Percentiles rank a stretch among this genome's conserved stretches.
These are phyloP conservation scores for Nomada lathburiana DNA, from an alignment of 2,888 invertebrate genomes.

Conservation along the genomic window DNA sequence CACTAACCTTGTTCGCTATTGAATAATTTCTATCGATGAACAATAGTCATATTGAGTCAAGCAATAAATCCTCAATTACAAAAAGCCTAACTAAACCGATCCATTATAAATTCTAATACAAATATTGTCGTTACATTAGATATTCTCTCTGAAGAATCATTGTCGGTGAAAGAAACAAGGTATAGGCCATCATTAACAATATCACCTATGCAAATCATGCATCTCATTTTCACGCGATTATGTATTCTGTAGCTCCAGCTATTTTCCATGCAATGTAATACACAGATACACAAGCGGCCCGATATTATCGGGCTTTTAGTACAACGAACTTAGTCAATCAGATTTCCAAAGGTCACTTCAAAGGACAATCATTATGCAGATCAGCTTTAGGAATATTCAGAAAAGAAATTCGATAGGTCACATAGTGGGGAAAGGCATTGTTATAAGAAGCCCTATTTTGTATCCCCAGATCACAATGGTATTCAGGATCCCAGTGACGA, in stretches of 20 bases:
- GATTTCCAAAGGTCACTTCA: constrained; percentile 26
- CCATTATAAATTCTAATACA: too few species aligned
- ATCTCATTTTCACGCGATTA: constrained; percentile 8
- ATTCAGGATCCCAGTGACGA: neutral
- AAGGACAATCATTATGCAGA: constrained; percentile 23
- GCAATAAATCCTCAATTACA: too few species aligned
- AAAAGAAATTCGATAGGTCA: neutral
- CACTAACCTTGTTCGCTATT: too few species aligned
- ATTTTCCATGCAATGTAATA: neutral
- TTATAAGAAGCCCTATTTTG: constrained; percentile 62
- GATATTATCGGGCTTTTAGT: neutral
- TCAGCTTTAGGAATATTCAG: constrained; percentile 37
- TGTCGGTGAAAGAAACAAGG: neutral
- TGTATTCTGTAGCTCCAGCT: too few species aligned
- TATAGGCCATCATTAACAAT: neutral
- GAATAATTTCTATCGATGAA: too few species aligned
- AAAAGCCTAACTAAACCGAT: too few species aligned
- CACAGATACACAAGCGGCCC: neutral
- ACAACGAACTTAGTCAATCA: neutral
- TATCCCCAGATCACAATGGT: constrained; percentile 17
- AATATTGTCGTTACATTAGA: too few species aligned
- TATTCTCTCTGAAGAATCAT: too few species aligned
- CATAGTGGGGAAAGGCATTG: constrained; percentile 16
- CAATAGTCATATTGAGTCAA: too few species aligned
- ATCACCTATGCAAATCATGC: neutral